phyloP scores from a whole-genome alignment of 2,797 vertebrate species.

The Mus caroli region DNA sequence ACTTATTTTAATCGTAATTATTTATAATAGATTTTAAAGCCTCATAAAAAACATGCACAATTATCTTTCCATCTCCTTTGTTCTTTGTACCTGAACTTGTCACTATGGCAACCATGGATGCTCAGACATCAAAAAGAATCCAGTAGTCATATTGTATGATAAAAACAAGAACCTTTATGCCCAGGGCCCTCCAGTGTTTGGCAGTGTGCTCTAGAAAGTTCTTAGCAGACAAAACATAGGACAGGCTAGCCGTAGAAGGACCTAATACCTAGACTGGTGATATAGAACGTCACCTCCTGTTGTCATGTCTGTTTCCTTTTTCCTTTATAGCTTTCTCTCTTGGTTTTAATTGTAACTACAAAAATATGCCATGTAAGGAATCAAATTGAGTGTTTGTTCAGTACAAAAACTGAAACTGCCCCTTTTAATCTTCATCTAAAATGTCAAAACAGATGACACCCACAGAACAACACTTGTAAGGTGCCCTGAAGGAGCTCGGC shows the following conservation, averaged over 20 bases:
- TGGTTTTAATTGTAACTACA: neutral
- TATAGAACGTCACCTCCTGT: neutral
- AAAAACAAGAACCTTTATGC: neutral
- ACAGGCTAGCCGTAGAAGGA: neutral
- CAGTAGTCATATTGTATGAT: no score
- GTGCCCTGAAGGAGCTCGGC: rapidly evolving
- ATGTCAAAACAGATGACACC: neutral
- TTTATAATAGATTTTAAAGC: slow-evolving; percentile 9
- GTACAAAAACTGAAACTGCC: neutral
- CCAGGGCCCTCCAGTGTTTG: neutral
- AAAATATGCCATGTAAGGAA: neutral
- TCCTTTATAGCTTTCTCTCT: neutral
- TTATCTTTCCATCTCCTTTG: neutral
- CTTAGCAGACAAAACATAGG: neutral
- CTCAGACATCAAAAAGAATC: neutral
- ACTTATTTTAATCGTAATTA: neutral
- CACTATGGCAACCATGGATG: neutral
- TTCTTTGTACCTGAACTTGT: neutral
- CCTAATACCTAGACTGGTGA: neutral
- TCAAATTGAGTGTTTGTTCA: neutral
- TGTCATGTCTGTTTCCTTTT: neutral
- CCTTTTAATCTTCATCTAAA: neutral
- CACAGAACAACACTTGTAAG: neutral
- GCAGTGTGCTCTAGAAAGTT: neutral
- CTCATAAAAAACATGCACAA: neutral